phyloP scores from a whole-genome alignment of 2,113 vertebrate species.

The Tenrec ecaudatus region DNA sequence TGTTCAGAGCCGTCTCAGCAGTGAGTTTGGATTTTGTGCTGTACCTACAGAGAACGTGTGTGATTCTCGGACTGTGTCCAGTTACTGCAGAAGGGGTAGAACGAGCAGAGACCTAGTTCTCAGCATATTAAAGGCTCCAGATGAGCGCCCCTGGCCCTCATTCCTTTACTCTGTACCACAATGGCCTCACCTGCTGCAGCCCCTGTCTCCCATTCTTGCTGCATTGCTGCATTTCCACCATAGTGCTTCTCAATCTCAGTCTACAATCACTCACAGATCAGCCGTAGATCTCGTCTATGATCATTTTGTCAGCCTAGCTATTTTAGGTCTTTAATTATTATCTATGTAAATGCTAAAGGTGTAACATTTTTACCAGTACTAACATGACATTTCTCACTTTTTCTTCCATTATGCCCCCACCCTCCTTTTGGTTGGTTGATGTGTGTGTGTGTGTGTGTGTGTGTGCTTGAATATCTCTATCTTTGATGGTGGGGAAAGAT shows the following conservation, averaged over 20 bases:
- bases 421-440: neutral
- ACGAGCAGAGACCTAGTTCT: neutral
- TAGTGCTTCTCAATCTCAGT: neutral
- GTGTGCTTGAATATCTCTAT: neutral
- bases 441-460: neutral
- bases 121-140: neutral
- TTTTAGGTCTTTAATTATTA: neutral
- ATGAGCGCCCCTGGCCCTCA: neutral
- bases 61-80: neutral
- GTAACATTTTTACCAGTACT: neutral
- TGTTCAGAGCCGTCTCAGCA: too few species aligned
- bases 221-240: neutral
- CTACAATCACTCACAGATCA: constrained; percentile 8
- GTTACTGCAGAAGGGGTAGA: neutral
- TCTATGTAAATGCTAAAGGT: neutral
- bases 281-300: neutral
- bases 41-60: neutral
- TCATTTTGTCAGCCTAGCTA: constrained; percentile 2
- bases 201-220: neutral
- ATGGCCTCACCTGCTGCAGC: neutral
- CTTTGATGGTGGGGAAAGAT: neutral
- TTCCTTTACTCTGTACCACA: neutral
- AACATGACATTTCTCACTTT: neutral
- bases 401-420: neutral
- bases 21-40: neutral